Evolutionary conservation across 2,797 vertebrate species (phyloP).

Genomic region (Ispidina picta): DNA sequence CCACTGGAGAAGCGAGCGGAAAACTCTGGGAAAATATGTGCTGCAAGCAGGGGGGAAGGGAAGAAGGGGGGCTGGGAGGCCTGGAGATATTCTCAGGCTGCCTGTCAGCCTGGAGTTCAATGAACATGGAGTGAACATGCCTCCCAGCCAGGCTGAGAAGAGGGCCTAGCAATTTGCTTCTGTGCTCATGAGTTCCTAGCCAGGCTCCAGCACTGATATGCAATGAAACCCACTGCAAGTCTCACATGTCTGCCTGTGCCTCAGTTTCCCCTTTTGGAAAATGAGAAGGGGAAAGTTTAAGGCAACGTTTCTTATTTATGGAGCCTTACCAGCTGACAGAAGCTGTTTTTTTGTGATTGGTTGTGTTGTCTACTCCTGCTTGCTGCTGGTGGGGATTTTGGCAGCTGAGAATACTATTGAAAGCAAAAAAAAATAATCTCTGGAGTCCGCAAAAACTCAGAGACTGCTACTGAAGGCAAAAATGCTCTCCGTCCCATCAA

Average conservation of each 20-base stretch:
- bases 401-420: background rate
- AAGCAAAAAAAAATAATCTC: background rate
- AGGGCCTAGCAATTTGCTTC: background rate
- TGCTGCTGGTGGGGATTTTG: background rate
- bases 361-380: background rate
- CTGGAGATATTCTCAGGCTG: slow-evolving; percentile 46
- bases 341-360: background rate
- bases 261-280: background rate
- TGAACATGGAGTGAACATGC: background rate
- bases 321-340: background rate
- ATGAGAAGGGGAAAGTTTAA: background rate
- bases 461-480: background rate
- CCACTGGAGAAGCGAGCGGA: slow-evolving; percentile 63
- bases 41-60: slow-evolving; percentile 30
- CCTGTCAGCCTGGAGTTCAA: slow-evolving; percentile 53
- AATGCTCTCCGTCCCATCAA: background rate
- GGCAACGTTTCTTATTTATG: background rate
- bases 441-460: background rate
- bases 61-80: slow-evolving; percentile 39
- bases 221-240: background rate
- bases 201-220: background rate
- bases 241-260: accelerated
- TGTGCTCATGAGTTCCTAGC: background rate
- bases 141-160: background rate
- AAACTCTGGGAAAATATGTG: slow-evolving; percentile 71